Conservation (phyloP, 2,888 invertebrate species). For the Balanococcus diminutus region DNA sequence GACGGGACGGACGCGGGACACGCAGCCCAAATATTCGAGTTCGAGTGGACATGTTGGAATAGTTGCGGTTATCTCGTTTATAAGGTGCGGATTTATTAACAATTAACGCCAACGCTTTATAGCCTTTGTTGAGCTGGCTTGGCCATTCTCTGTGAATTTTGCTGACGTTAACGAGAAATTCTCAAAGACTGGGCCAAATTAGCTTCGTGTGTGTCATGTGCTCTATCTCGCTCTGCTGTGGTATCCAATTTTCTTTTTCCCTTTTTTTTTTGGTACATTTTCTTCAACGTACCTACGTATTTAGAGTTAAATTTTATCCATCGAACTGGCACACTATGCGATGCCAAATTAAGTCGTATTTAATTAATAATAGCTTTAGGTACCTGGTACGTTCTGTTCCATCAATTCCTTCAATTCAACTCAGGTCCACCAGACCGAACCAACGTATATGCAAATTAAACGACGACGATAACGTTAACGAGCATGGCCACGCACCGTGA, state of each 20-base stretch:
- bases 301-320: neutral
- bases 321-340: too few species aligned
- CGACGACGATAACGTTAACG: neutral
- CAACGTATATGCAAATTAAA: neutral
- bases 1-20: neutral
- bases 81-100: slow-evolving; percentile 40
- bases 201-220: neutral
- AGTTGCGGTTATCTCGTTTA: slow-evolving; percentile 39
- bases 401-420: neutral
- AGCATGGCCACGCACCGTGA: neutral
- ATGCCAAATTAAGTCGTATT: slow-evolving; percentile 2
- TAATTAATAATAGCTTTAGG: neutral
- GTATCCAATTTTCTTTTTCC: neutral
- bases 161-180: slow-evolving; percentile 27
- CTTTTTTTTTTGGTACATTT: too few species aligned
- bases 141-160: neutral
- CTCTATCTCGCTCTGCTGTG: neutral
- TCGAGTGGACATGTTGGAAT: slow-evolving; percentile 39
- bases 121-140: neutral
- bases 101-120: slow-evolving; percentile 24
- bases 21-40: neutral
- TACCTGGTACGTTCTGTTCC: neutral
- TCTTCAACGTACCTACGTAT: too few species aligned
- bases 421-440: neutral
- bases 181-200: slow-evolving; percentile 7